phyloP scores from a whole-genome alignment of 2,797 vertebrate genomes.

The Chaunax sp. region DNA sequence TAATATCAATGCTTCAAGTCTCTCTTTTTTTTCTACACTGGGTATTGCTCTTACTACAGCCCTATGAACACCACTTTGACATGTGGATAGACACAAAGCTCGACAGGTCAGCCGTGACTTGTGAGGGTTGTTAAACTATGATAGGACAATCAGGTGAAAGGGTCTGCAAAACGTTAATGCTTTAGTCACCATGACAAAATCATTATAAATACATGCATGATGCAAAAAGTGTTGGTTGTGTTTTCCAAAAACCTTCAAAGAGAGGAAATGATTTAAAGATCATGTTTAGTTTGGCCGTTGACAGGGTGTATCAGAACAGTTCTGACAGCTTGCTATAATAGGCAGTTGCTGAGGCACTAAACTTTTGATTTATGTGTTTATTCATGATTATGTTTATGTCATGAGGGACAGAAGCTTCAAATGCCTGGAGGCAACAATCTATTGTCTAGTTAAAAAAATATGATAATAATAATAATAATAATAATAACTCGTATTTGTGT shows the following conservation, averaged over 20 bases:
- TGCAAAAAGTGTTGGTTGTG: neutral
- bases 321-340: constrained; percentile 21
- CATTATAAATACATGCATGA: no score
- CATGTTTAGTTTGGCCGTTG: neutral
- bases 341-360: neutral
- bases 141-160: neutral
- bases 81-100: neutral
- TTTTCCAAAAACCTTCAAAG: neutral
- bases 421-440: neutral
- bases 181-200: neutral
- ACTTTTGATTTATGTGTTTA: neutral
- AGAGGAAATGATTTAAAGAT: constrained; percentile 5
- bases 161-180: no score
- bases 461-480: no score
- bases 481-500: no score
- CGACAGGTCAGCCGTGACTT: no score
- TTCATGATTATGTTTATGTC: constrained; percentile 1
- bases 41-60: no score
- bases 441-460: neutral
- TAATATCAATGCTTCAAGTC: no score
- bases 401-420: neutral
- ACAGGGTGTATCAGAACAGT: constrained; percentile 2
- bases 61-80: neutral
- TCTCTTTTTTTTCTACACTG: no score
- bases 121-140: neutral